These are phyloP conservation scores for Capitella teleta DNA, from an alignment of 1,140 invertebrate genomes.

Conservation along the genomic window DNA sequence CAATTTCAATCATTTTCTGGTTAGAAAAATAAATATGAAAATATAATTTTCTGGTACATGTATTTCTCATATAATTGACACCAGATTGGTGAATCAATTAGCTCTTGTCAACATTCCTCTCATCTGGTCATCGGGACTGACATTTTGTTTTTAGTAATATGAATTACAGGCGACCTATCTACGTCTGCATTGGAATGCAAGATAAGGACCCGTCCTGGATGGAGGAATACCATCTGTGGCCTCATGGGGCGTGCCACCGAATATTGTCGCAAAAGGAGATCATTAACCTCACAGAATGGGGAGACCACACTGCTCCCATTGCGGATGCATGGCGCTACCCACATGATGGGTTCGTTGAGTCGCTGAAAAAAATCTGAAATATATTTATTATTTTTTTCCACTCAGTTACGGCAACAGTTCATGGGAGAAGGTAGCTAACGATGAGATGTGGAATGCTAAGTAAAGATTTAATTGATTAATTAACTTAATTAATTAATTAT, in stretches of 20 bases:
- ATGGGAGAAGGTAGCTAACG: slow-evolving; percentile 35
- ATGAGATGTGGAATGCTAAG: slow-evolving; percentile 39
- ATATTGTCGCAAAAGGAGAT: slow-evolving; percentile 16
- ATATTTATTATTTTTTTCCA: slow-evolving; percentile 13
- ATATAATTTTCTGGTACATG: too few relatives aligned
- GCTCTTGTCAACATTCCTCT: too few relatives aligned
- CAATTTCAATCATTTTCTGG: too few relatives aligned
- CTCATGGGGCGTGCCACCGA: slow-evolving; percentile 28
- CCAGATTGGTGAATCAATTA: too few relatives aligned
- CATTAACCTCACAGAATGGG: slow-evolving; percentile 17
- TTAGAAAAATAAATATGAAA: too few relatives aligned
- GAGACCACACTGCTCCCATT: slow-evolving; percentile 15
- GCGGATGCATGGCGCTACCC: slow-evolving; percentile 24
- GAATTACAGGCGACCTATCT: slow-evolving; percentile 22
- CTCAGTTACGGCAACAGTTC: slow-evolving; percentile 20
- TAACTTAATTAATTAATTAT: too few relatives aligned
- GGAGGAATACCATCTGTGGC: slow-evolving; percentile 21
- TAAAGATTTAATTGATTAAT: slow-evolving; percentile 17
- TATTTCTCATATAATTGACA: too few relatives aligned
- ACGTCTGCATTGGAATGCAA: slow-evolving; percentile 35
- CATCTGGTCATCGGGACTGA: too few relatives aligned
- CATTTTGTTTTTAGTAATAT: too few relatives aligned
- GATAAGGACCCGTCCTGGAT: slow-evolving; percentile 29
- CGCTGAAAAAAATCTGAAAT: background rate
- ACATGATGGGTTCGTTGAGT: slow-evolving; percentile 16